phyloP scores from a whole-genome alignment of 2,797 vertebrate species.

The Zenarchopterus dispar region DNA sequence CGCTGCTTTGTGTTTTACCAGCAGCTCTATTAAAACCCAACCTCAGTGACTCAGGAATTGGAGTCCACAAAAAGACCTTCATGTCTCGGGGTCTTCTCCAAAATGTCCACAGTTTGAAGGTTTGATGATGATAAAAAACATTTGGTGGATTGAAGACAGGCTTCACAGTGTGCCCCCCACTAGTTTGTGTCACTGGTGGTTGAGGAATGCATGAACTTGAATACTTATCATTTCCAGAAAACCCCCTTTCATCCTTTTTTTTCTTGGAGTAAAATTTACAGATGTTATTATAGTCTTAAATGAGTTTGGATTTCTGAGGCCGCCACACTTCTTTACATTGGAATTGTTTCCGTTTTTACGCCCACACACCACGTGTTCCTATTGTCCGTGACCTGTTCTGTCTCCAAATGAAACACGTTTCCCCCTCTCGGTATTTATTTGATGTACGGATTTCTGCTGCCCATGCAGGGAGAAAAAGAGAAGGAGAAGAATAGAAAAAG shows the following conservation, averaged over 20 bases:
- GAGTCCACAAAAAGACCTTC: slow-evolving; percentile 45
- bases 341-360: slow-evolving; percentile 63
- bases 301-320: slow-evolving; percentile 63
- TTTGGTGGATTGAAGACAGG: slow-evolving; percentile 42
- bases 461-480: slow-evolving; percentile 47
- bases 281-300: slow-evolving; percentile 59
- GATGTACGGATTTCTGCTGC: slow-evolving; percentile 78
- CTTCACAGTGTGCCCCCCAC: slow-evolving; percentile 37
- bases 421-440: slow-evolving; percentile 76
- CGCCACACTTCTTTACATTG: slow-evolving; percentile 65
- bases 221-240: slow-evolving; percentile 56
- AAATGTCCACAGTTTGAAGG: slow-evolving; percentile 37
- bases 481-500: slow-evolving; percentile 35
- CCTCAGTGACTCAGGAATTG: slow-evolving; percentile 39
- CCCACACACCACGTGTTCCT: slow-evolving; percentile 58
- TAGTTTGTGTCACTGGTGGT: slow-evolving; percentile 47
- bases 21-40: slow-evolving; percentile 63
- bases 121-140: slow-evolving; percentile 57
- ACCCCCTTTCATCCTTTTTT: slow-evolving; percentile 26
- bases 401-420: slow-evolving; percentile 72
- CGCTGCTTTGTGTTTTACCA: slow-evolving; percentile 67
- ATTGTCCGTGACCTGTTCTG: slow-evolving; percentile 72
- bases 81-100: slow-evolving; percentile 22
- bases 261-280: slow-evolving; percentile 53
- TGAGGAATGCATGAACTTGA: slow-evolving; percentile 56